phyloP scores from a whole-genome alignment of 2,797 vertebrate genomes.

The Allobates femoralis region DNA sequence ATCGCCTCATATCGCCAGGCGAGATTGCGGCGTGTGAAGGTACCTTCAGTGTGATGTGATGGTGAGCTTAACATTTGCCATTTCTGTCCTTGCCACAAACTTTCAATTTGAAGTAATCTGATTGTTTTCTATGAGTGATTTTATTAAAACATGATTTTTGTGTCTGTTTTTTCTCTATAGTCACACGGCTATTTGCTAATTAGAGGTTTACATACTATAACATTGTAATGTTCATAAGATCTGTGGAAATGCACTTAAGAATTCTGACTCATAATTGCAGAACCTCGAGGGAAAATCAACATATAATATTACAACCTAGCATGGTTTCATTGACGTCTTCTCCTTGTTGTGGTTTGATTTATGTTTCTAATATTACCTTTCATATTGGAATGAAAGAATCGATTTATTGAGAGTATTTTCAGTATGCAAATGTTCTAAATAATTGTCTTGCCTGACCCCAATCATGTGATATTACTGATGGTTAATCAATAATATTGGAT shows the following conservation, averaged over 20 bases:
- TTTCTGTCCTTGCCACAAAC: too few relatives aligned
- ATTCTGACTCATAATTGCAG: neutral
- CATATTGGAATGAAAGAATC: neutral
- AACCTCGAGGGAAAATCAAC: neutral
- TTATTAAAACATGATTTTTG: too few relatives aligned
- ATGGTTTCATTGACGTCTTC: neutral
- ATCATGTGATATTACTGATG: neutral
- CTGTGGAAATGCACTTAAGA: neutral
- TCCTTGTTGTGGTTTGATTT: neutral
- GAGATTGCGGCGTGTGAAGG: too few relatives aligned
- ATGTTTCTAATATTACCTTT: slow-evolving; percentile 8
- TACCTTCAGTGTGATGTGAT: too few relatives aligned
- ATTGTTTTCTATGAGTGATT: neutral
- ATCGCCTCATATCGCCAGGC: too few relatives aligned
- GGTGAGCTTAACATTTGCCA: too few relatives aligned
- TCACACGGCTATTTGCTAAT: too few relatives aligned
- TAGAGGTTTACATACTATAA: too few relatives aligned
- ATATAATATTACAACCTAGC: neutral
- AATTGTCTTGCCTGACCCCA: neutral
- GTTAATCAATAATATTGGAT: neutral
- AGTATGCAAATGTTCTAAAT: neutral
- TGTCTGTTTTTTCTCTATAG: too few relatives aligned
- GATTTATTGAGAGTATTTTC: neutral
- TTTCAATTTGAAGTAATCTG: neutral
- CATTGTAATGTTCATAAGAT: neutral